Conservation (phyloP, 2,888 invertebrate species). For the Ichneumon xanthorius region DNA sequence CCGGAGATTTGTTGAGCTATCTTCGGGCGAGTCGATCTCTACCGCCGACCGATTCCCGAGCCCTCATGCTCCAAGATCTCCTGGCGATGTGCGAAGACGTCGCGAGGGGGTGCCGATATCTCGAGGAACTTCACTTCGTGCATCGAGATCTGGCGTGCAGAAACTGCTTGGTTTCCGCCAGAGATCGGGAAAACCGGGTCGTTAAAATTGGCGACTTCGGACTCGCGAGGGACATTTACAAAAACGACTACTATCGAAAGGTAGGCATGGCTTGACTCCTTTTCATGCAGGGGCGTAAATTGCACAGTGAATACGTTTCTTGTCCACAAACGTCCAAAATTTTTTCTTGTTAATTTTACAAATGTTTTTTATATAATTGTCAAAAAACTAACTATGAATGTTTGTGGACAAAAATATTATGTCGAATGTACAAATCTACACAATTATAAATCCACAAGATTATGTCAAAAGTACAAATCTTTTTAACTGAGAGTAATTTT, state of each 20-base stretch:
- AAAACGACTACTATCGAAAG: constrained; percentile 98
- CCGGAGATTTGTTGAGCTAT: constrained; percentile 97
- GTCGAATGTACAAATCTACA: no score
- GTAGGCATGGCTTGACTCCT: constrained; percentile 87
- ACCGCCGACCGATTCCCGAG: constrained; percentile 87
- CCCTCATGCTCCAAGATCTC: constrained; percentile 93
- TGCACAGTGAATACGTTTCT: no score
- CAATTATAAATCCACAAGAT: no score
- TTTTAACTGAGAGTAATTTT: no score
- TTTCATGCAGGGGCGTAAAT: no score
- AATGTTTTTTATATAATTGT: no score
- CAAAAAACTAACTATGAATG: no score
- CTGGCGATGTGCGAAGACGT: constrained; percentile 98
- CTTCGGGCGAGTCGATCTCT: constrained; percentile 92
- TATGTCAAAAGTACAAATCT: no score
- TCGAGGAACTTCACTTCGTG: constrained; percentile 99
- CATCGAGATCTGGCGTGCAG: constrained; percentile 98
- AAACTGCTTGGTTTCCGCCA: constrained; percentile 95
- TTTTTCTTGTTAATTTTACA: no score
- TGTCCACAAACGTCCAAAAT: no score
- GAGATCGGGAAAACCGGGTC: constrained; percentile 89
- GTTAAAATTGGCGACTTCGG: constrained; percentile 99
- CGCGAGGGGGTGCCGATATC: constrained; percentile 96
- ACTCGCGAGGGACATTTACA: constrained; percentile 97
- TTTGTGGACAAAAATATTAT: no score